phyloP scores from a whole-genome alignment of 2,113 vertebrate species.

The Sarotherodon lohbergeri region DNA sequence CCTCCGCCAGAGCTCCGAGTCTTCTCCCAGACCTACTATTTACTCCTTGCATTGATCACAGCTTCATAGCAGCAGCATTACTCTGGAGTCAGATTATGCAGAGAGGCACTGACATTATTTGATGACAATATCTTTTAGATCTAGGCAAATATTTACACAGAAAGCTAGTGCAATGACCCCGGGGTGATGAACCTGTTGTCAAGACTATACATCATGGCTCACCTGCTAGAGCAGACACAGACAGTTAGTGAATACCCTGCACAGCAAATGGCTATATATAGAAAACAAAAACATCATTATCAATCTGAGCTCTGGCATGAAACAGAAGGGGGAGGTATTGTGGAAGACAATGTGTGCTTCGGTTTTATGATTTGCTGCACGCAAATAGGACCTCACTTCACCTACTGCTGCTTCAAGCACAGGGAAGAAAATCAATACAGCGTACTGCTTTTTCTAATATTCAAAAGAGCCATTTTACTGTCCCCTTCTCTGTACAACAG shows the following conservation, averaged over 20 bases:
- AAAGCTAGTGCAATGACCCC: neutral
- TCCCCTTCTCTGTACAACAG: slow-evolving; percentile 25
- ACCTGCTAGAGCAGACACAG: slow-evolving; percentile 18
- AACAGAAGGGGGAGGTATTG: slow-evolving; percentile 36
- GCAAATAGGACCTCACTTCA: slow-evolving; percentile 1
- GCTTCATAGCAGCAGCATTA: slow-evolving; percentile 34
- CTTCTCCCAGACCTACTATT: slow-evolving; percentile 10
- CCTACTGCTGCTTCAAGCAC: slow-evolving; percentile 5
- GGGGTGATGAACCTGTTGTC: slow-evolving; percentile 12
- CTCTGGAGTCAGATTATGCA: slow-evolving; percentile 42
- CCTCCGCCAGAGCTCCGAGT: neutral
- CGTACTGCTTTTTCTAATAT: neutral
- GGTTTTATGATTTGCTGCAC: slow-evolving; percentile 2
- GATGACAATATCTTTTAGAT: neutral
- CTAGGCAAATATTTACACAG: neutral
- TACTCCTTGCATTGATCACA: slow-evolving; percentile 19
- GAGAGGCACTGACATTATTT: neutral
- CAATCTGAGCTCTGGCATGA: slow-evolving; percentile 53
- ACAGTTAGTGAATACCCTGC: slow-evolving; percentile 27
- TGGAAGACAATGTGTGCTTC: slow-evolving; percentile 7
- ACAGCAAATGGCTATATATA: slow-evolving; percentile 65
- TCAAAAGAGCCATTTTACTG: slow-evolving; percentile 49
- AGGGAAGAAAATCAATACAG: slow-evolving; percentile 8
- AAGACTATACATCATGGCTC: neutral
- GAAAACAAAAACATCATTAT: slow-evolving; percentile 72